Conservation (phyloP, 2,888 invertebrate genomes). For the Dicroscelio sp. region DNA sequence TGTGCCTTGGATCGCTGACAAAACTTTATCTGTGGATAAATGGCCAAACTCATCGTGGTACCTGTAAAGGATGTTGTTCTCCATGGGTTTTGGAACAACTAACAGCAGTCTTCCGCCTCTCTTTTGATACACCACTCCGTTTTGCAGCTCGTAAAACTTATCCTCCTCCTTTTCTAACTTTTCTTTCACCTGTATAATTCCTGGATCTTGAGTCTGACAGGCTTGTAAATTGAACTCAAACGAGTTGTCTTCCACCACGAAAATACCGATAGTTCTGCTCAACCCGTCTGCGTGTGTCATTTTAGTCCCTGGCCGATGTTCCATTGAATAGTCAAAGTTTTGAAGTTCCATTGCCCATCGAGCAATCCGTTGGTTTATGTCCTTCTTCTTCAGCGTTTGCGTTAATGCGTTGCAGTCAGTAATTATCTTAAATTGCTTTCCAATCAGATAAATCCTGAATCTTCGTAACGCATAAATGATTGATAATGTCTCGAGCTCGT, state of each 20-base stretch:
- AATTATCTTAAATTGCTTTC: neutral
- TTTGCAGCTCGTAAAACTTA: neutral
- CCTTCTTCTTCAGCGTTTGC: constrained; percentile 1
- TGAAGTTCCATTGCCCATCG: neutral
- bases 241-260: constrained; percentile 6
- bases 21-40: neutral
- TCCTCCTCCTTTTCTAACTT: neutral
- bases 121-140: neutral
- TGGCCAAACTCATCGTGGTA: neutral
- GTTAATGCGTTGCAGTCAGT: constrained; percentile 3
- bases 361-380: neutral
- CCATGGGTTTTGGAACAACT: neutral
- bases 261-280: neutral
- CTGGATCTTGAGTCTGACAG: neutral
- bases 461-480: constrained; percentile 4
- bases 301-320: neutral
- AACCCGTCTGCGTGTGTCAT: neutral
- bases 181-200: neutral
- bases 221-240: constrained; percentile 12
- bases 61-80: neutral
- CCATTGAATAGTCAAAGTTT: neutral
- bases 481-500: neutral
- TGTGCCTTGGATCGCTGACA: neutral
- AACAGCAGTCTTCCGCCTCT: neutral
- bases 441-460: neutral